Evolutionary conservation across 2,113 vertebrate genomes (phyloP), one percentile per base, ranked within the genome.

Genomic region (Neodontobutis hainanensis): DNA sequence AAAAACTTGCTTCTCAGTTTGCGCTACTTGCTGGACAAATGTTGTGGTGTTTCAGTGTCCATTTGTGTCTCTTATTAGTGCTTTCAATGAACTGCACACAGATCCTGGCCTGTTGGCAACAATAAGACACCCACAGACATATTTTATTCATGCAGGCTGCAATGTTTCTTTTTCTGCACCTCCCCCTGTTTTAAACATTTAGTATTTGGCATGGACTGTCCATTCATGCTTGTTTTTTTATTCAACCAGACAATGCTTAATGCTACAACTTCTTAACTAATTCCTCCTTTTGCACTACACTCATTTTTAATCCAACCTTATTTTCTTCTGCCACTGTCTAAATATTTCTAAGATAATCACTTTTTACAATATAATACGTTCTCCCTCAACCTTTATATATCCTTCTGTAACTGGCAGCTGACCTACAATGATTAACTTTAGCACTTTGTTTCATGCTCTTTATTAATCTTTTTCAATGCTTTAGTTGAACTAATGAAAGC

Each of bases 131-230:
- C 48, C 50, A 52, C 14, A 42, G 14, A 9, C 60, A 82, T 84
- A 73, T 78, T 86, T 87, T 86, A 86, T 83, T 81, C 73, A 83
- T 86, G 74, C 11, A 0, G 34, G 65, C 75, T 68, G 77, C 77
- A 59, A 61, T 73, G 48, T 68, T 40, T 51, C 34, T 3, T 55
- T 53, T 69, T 81, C 72, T 61, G 42, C 60, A 79, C 70, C 55
- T 74, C 64, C 32, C 19, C 35, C 45, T 45, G n/a, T 87, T 75
- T 75, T 50, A 65, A 84, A 81, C 85, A 81, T 68, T 87, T 75
- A 59, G 65, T 62, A 12, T 75, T 49, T 65, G 57, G 27, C 61
- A 43, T 55, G 61, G n/a, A 50, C 61, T 65, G 45, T 43, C 44
- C 51, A 8, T 59, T 80, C 75, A 53, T 56, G 64, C 16, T 65